Evolutionary conservation across 2,888 invertebrate species (phyloP).

Genomic region (Leucania comma): DNA sequence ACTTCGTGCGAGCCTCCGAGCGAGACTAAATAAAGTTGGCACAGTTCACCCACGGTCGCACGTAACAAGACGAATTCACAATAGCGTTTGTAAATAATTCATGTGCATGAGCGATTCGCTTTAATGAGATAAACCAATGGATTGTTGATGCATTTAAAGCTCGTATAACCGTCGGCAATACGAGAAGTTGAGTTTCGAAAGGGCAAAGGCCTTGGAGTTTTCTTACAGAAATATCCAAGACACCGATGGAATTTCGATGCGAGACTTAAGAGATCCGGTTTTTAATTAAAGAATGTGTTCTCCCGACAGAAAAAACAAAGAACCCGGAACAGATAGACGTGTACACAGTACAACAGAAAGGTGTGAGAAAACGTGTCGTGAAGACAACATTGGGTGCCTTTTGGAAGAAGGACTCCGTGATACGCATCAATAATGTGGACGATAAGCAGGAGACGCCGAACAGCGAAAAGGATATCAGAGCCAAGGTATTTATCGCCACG

Average conservation of each 20-base stretch:
- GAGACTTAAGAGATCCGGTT: constrained; percentile 47
- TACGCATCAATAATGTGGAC: constrained; percentile 94
- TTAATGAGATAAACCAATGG: constrained; percentile 69
- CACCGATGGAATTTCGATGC: constrained; percentile 55
- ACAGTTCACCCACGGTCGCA: constrained; percentile 73
- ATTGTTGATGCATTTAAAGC: constrained; percentile 71
- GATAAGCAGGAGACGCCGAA: constrained; percentile 93
- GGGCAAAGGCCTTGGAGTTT: constrained; percentile 68
- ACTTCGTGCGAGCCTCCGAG: constrained; percentile 67
- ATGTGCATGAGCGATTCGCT: constrained; percentile 66
- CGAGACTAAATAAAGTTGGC: constrained; percentile 80
- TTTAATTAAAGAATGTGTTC: constrained; percentile 58
- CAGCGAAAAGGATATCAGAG: constrained; percentile 92
- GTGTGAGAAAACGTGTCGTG: constrained; percentile 91
- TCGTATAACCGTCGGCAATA: constrained; percentile 61
- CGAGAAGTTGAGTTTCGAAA: constrained; percentile 64
- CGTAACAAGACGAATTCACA: constrained; percentile 74
- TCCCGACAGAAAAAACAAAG: constrained; percentile 93
- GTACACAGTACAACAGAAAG: constrained; percentile 91
- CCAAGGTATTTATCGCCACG: constrained; percentile 89
- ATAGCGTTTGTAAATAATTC: constrained; percentile 84
- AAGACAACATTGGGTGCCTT: constrained; percentile 92
- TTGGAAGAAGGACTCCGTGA: constrained; percentile 93
- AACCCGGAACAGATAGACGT: constrained; percentile 93
- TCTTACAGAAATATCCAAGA: constrained; percentile 51